Conservation (phyloP, 2,113 vertebrate genomes). For the Notothenia coriiceps region DNA sequence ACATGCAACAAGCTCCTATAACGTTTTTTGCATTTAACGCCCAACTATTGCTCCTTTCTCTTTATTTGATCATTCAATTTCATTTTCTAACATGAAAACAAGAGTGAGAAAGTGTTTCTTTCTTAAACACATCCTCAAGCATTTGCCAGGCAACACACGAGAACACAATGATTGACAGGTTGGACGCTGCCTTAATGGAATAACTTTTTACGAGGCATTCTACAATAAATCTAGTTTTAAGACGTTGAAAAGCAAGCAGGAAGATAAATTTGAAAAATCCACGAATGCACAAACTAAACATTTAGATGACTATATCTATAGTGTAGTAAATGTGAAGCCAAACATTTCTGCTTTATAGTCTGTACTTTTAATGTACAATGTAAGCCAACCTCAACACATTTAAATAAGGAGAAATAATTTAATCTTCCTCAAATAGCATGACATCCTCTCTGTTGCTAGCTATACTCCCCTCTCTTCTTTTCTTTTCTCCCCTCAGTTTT, state of each 20-base stretch:
- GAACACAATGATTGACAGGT: conserved; percentile 21
- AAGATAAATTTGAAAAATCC: background rate
- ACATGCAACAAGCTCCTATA: background rate
- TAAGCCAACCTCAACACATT: no score
- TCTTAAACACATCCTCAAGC: background rate
- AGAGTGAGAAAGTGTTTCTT: background rate
- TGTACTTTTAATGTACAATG: background rate
- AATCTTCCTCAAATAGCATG: conserved; percentile 3
- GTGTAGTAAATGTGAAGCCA: background rate
- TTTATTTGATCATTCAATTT: background rate
- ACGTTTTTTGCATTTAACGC: background rate
- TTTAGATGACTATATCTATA: background rate
- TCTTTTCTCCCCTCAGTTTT: background rate
- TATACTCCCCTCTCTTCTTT: background rate
- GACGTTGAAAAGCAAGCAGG: background rate
- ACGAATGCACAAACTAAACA: background rate
- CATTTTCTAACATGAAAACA: background rate
- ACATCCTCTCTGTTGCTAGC: background rate
- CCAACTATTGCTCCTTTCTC: background rate
- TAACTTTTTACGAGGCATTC: background rate
- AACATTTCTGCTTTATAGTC: background rate
- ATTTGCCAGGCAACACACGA: conserved; percentile 9
- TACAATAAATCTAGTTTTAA: background rate
- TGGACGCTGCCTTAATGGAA: background rate
- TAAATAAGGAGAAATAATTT: background rate